These are phyloP conservation scores for Arbacia lixula DNA, from an alignment of 53 echinoderm and acorn worm species.

Conservation along the genomic window DNA sequence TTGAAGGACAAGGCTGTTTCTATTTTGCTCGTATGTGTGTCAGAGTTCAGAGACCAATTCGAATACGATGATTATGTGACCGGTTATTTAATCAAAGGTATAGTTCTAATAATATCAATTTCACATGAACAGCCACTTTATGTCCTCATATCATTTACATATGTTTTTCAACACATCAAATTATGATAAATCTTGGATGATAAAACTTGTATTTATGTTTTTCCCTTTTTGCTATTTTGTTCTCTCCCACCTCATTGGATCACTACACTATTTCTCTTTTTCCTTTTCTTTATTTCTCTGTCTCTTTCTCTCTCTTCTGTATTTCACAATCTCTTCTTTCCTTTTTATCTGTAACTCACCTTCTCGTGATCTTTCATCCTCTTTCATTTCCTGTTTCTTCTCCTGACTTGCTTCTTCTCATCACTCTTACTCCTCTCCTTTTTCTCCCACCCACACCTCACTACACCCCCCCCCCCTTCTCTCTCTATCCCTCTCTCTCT, in stretches of 20 bases:
- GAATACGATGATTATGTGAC: no score
- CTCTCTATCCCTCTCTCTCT: not conserved
- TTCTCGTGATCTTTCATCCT: not conserved
- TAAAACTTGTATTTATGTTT: not conserved
- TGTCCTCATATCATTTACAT: no score
- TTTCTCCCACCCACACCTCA: not conserved
- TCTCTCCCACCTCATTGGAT: slow-evolving; percentile 28
- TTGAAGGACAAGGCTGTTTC: no score
- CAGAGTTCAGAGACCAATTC: no score
- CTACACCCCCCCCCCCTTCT: not conserved
- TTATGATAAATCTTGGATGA: not conserved
- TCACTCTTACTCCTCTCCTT: not conserved
- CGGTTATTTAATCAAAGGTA: no score
- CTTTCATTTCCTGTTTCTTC: not conserved
- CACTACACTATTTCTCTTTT: slow-evolving; percentile 53
- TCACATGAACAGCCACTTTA: no score
- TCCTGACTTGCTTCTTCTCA: not conserved
- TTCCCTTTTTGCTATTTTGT: slow-evolving; percentile 36
- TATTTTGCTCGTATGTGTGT: no score
- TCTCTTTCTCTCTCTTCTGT: not conserved
- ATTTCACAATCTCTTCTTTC: not conserved
- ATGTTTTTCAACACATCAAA: no score
- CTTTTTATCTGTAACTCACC: not conserved
- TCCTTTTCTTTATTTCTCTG: slow-evolving; percentile 41
- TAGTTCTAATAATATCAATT: no score